Percentiles rank a stretch among this genome's conserved stretches.
These are phyloP conservation scores for Cyanoramphus novaezelandiae DNA, from an alignment of 2,113 vertebrate species.

Conservation along the genomic window DNA sequence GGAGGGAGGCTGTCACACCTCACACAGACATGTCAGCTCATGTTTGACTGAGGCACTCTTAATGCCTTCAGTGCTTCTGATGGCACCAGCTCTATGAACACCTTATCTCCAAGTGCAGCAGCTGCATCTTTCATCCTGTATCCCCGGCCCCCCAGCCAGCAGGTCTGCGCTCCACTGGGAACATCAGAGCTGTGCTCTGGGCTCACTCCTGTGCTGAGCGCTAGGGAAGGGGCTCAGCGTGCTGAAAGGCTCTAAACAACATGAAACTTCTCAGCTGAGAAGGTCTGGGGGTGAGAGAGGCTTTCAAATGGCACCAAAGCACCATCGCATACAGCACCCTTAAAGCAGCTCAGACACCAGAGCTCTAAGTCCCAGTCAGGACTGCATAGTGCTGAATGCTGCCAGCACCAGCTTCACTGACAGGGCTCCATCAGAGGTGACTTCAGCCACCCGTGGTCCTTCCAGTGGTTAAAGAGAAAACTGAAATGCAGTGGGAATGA, in stretches of 20 bases:
- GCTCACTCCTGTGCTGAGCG: fast-evolving
- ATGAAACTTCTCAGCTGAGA: neutral
- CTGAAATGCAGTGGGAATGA: fast-evolving
- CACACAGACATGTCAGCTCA: neutral
- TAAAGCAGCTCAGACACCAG: neutral
- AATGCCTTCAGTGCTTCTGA: neutral
- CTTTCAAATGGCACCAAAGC: neutral
- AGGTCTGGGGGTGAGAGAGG: fast-evolving
- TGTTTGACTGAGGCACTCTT: neutral
- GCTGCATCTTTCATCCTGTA: conserved; percentile 7
- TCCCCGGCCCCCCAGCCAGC: neutral
- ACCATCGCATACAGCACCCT: fast-evolving
- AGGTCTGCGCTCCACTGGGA: fast-evolving
- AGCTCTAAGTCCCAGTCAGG: fast-evolving
- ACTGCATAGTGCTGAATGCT: neutral
- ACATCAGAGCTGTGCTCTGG: neutral
- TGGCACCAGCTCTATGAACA: neutral
- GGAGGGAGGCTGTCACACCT: neutral
- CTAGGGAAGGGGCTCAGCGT: neutral
- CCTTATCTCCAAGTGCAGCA: conserved; percentile 44
- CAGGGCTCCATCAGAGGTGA: fast-evolving
- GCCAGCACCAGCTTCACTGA: neutral
- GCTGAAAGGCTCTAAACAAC: neutral
- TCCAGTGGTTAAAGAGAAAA: neutral
- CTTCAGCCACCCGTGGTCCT: neutral